A percentile compares a stretch with the other conserved stretches of the same genome.
These are phyloP conservation scores for Thrips palmi DNA, from an alignment of 1,140 invertebrate species.

Conservation along the genomic window DNA sequence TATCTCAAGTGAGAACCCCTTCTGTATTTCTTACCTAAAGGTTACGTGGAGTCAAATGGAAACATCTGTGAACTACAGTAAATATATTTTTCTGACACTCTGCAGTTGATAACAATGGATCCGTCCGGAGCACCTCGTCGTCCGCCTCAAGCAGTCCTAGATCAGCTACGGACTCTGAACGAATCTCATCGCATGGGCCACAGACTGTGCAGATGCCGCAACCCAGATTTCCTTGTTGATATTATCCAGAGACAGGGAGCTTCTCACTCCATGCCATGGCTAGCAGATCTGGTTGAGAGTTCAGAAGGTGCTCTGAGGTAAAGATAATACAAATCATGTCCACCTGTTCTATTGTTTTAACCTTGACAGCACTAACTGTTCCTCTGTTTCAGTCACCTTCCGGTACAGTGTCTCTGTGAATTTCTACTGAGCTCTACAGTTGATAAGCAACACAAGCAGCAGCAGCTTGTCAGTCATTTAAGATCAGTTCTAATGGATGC, in stretches of 20 bases:
- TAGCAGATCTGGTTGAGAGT: constrained; percentile 83
- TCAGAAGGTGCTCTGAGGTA: constrained; percentile 65
- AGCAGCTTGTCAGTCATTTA: constrained; percentile 62
- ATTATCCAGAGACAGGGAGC: constrained; percentile 77
- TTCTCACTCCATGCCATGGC: constrained; percentile 88
- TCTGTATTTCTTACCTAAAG: constrained; percentile 17
- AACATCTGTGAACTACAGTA: not conserved
- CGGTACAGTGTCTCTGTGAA: constrained; percentile 91
- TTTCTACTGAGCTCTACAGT: constrained; percentile 65
- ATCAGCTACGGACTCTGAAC: constrained; percentile 66
- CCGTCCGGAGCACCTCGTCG: constrained; percentile 60
- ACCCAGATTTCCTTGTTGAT: constrained; percentile 82
- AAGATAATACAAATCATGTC: constrained; percentile 16
- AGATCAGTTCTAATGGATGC: constrained; percentile 40
- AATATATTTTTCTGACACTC: too few relatives aligned
- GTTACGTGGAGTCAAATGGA: not conserved
- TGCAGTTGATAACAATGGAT: constrained; percentile 65
- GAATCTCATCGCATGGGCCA: constrained; percentile 67
- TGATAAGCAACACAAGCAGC: constrained; percentile 44
- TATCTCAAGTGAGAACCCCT: constrained; percentile 63
- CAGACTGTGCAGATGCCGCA: constrained; percentile 69
- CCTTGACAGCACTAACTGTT: constrained; percentile 1
- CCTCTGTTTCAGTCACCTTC: constrained; percentile 45
- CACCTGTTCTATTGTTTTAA: not conserved
- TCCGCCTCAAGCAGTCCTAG: constrained; percentile 56